Base-by-base conservation (phyloP, 2,888 invertebrate species). In the Salpingus planirostris region DNA sequence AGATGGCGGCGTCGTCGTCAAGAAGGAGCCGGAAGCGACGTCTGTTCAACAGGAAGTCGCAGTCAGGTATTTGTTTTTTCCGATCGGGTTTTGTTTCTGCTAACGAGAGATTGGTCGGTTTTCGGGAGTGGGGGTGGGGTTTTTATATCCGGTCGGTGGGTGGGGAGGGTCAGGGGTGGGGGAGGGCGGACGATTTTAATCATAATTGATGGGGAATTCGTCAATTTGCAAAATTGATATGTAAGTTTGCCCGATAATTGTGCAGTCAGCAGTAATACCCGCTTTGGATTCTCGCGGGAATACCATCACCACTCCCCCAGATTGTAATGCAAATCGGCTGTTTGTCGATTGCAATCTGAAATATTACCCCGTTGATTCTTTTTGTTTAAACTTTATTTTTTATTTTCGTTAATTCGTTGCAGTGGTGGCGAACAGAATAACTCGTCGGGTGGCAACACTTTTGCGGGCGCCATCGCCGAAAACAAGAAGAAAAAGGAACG, bases 401-500 rank as follows among this genome's bases (percentile, higher is more conserved):
- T 5, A 7, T 21, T 21, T 29, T 22, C 27, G 5, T 5, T 24
- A n/a, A n/a, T n/a, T n/a, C n/a, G n/a, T 36, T 29, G 7, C 32
- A 39, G 36, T 26, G 14, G 35, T 25, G 13, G 62, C 47, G 62
- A 64, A 43, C 59, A 60, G 42, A 62, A 58, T 46, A 58, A 67
- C 46, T 58, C 62, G 18, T 40, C 47, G 21, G n/a, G 40, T 38
- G 5, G 11, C 33, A 18, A 23, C 27, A 4, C 13, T 2, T 21
- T 25, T 14, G 24, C 40, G 28, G 46, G 50, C 15, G 40, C 54
- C 18, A 66, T 69, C 43, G 60, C 67, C 36, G 71, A 71, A 41
- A 73, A 64, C 44, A 74, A 75, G 52, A 75, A 76, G 59, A 74
- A 74, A 50, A 74, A 74, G 44, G 68, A 73, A 42, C 64, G 69